Base-by-base conservation (phyloP, 2,113 vertebrate species). In the Emydocephalus ijimae region DNA sequence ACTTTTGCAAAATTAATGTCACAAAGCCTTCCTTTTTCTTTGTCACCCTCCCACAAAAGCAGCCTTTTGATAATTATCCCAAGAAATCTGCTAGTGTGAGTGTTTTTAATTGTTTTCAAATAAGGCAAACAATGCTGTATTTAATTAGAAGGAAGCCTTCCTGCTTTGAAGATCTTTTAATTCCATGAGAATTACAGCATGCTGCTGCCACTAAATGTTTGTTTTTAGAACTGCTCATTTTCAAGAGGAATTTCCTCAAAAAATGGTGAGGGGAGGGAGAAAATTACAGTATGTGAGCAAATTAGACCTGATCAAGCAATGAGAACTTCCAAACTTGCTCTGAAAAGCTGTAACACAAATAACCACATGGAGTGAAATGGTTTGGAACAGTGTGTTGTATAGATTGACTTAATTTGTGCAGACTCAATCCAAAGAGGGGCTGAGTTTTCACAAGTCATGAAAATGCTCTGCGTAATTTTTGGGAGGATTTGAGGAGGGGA, bases 21-120 rank as follows among this genome's bases (percentile, higher is more conserved):
- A 90, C 94, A 95, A 94, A 85, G 94, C 89, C 88, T 29, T 90
- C 91, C 81, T 94, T 56, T 91, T 95, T 94, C 95, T 94, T 94
- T 92, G 59, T 34, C 69, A 52, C 92, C 88, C 43, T 18, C 45
- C 45, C 86, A 89, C 61, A 93, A 89, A 94, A 93, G 91, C 26
- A 91, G 54, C 55, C 52, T 90, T 94, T 94, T 95, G 61, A 86
- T 92, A 85, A 85, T 89, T 89, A 81, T 91, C 56, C n/a, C 52
- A 92, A 95, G 94, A 95, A 91, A 43, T 90, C 94, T 95, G 43
- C 54, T 85, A 90, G 34, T 88, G 92, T 90, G 88, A 93, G 0
- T 2, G 93, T 61, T 92, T 95, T 95, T 59, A 54, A 29, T 91
- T 91, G 91, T 94, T 95, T 95, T 91, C 87, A 85, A 93, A 92